Conservation (phyloP, 2,888 invertebrate species). For the Chelonus formosanus region DNA sequence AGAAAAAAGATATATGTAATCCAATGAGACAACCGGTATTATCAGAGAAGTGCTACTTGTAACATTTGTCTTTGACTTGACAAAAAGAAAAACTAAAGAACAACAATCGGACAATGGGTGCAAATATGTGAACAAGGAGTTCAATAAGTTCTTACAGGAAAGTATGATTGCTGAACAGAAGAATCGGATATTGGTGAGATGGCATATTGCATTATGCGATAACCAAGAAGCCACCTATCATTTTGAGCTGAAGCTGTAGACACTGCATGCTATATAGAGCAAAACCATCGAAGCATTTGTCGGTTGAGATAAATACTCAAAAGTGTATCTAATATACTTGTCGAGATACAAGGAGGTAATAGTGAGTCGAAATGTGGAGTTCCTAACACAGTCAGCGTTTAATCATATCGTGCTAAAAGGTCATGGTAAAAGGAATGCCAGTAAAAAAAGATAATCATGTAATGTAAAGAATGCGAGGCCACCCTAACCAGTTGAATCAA, state of each 20-base stretch:
- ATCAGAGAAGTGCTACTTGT: slow-evolving; percentile 21
- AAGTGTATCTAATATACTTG: background rate
- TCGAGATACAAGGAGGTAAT: too few relatives aligned
- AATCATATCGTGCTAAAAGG: too few relatives aligned
- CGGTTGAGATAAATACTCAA: too few relatives aligned
- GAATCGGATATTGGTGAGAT: slow-evolving; percentile 25
- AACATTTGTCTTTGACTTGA: too few relatives aligned
- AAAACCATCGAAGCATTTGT: too few relatives aligned
- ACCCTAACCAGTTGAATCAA: too few relatives aligned
- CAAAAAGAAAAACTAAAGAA: too few relatives aligned
- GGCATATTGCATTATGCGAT: slow-evolving; percentile 26
- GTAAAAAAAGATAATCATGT: too few relatives aligned
- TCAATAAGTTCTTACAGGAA: slow-evolving; percentile 15
- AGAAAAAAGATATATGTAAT: slow-evolving; percentile 44
- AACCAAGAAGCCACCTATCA: background rate
- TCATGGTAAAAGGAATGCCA: too few relatives aligned
- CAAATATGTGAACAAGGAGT: slow-evolving; percentile 23
- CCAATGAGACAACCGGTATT: slow-evolving; percentile 25
- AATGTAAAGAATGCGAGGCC: too few relatives aligned
- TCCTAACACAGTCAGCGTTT: slow-evolving; percentile 36
- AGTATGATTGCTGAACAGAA: slow-evolving; percentile 26
- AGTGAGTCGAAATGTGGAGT: too few relatives aligned
- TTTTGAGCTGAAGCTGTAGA: slow-evolving; percentile 30
- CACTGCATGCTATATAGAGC: slow-evolving; percentile 21
- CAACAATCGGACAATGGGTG: too few relatives aligned